Base-by-base conservation (phyloP, 2,797 vertebrate species). In the Myotis daubentonii region DNA sequence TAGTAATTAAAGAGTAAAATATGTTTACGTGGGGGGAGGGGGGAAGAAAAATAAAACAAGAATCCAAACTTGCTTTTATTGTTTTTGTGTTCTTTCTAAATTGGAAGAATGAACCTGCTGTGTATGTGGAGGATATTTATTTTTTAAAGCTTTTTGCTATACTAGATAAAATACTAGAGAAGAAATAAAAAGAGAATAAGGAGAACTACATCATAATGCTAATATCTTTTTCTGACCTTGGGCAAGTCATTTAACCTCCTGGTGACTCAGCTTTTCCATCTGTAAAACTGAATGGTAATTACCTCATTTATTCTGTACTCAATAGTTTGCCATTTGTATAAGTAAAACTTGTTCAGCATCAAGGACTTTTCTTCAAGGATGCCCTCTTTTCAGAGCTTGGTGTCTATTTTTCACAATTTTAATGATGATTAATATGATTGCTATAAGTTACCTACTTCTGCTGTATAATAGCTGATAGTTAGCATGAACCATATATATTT, bases 291-390 rank as follows among this genome's bases (percentile, higher is more conserved):
- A 93, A 90, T 95, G 60, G 86, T 96, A 96, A 97, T 97, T 95
- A 94, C 94, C 90, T 97, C 92, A 96, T 97, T 96, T 96, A 94
- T 95, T 96, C 92, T 95, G 33, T 38, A 83, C 93, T 96, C 94
- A 91, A 87, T 95, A 96, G 66, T 13, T 87, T 96, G 82, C 92
- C 75, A 93, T 96, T 97, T 96, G 71, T 97, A 85, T 89, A 87
- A 94, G 85, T 89, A 87, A 94, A 85, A 51, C 66, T 95, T 84
- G 49, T 94, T 94, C 82, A 89, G 82, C 68, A 81, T 78, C 96
- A 97, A 97, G 97, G 97, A 96, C 96, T 89, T n/a, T 87, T 91
- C 93, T 96, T 97, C 92, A 95, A 95, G 92, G 96, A 83, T 96
- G 88, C 16, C 70, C 86, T 95, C 60, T 89, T 95, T 93, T 95